phyloP scores from a whole-genome alignment of 1,140 invertebrate genomes.

The Charaxes varanes region DNA sequence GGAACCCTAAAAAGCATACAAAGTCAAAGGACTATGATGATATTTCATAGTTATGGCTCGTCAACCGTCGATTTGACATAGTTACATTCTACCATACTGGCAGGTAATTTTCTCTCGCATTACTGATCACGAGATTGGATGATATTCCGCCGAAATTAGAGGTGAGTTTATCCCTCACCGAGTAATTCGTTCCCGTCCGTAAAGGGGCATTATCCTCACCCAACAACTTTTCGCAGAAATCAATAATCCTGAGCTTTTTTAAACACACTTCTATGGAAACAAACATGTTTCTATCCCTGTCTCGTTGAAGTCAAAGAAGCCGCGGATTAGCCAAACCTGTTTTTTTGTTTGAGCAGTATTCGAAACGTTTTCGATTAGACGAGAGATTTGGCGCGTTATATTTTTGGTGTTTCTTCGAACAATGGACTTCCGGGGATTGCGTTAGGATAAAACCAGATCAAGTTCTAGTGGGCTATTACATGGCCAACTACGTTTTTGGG shows the following conservation, averaged over 20 bases:
- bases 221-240: constrained; percentile 58
- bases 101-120: constrained; percentile 55
- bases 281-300: constrained; percentile 45
- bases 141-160: constrained; percentile 54
- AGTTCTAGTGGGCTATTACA: constrained; percentile 26
- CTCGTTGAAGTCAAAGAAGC: constrained; percentile 53
- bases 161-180: constrained; percentile 58
- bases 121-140: constrained; percentile 44
- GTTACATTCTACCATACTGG: too few species aligned
- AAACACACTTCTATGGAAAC: constrained; percentile 53
- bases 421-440: constrained; percentile 61
- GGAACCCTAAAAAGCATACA: too few species aligned
- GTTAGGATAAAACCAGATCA: constrained; percentile 46
- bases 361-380: constrained; percentile 60
- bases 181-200: constrained; percentile 59
- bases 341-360: constrained; percentile 58
- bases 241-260: constrained; percentile 65
- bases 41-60: too few species aligned
- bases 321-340: constrained; percentile 57
- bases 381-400: constrained; percentile 59
- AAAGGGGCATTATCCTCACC: constrained; percentile 57
- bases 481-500: constrained; percentile 16
- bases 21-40: too few species aligned
- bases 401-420: constrained; percentile 46
- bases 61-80: too few species aligned